Evolutionary conservation across 2,888 invertebrate species (phyloP).

Genomic region (Erannis defoliaria): DNA sequence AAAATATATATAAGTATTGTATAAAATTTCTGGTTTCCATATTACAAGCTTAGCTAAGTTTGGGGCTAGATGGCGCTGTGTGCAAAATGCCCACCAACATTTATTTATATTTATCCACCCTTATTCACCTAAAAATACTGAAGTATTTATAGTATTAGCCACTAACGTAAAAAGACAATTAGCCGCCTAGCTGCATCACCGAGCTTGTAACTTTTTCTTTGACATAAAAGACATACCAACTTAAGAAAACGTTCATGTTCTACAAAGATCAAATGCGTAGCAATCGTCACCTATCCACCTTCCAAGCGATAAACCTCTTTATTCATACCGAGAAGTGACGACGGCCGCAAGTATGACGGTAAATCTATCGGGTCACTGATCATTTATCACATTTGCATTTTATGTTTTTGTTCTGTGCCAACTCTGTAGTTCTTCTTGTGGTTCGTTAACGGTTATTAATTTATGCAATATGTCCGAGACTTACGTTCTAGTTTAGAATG

Average conservation of each 20-base stretch:
- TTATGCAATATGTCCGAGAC: constrained; percentile 10
- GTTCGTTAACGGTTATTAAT: constrained; percentile 23
- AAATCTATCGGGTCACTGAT: constrained; percentile 39
- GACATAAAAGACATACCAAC: too few species aligned
- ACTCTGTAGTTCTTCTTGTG: constrained; percentile 34
- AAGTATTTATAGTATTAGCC: too few species aligned
- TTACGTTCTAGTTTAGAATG: constrained; percentile 10
- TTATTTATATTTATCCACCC: too few species aligned
- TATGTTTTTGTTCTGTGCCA: constrained; percentile 42
- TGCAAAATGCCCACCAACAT: too few species aligned
- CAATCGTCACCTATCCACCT: background rate
- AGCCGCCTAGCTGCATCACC: too few species aligned
- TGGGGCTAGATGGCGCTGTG: too few species aligned
- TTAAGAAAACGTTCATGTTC: background rate
- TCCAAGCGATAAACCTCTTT: constrained; percentile 28
- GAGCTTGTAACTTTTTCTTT: too few species aligned
- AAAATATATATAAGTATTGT: too few species aligned
- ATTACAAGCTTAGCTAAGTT: too few species aligned
- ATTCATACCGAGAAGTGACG: constrained; percentile 39
- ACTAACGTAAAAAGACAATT: too few species aligned
- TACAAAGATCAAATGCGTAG: background rate
- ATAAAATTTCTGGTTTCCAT: too few species aligned
- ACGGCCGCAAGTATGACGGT: constrained; percentile 31
- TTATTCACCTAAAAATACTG: too few species aligned
- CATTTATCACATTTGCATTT: constrained; percentile 45